phyloP scores from a whole-genome alignment of 2,797 vertebrate species.

The Hydrocynus forskahlii region DNA sequence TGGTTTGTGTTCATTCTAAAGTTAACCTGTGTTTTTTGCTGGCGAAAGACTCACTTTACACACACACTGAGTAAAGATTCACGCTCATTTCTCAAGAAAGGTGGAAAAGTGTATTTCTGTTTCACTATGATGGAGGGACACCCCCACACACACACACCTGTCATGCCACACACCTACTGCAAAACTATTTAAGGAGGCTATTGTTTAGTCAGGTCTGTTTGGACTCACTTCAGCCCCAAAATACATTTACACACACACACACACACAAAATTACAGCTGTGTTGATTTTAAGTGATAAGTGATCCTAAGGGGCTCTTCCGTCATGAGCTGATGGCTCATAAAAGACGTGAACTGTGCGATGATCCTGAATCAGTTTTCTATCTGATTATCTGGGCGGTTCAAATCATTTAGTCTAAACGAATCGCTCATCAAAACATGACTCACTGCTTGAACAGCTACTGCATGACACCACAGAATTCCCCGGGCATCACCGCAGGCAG shows the following conservation, averaged over 20 bases:
- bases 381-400: neutral
- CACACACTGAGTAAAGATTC: too few species aligned
- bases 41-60: too few species aligned
- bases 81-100: too few species aligned
- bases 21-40: neutral
- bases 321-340: neutral
- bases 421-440: neutral
- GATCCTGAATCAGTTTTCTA: neutral
- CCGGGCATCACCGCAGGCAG: too few species aligned
- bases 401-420: neutral
- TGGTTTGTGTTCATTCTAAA: too few species aligned
- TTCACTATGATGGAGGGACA: neutral
- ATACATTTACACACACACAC: neutral
- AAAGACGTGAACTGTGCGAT: neutral
- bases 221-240: neutral
- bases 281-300: too few species aligned
- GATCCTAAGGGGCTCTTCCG: neutral
- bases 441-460: neutral
- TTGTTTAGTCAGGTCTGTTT: slow-evolving; percentile 32
- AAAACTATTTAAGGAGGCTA: slow-evolving; percentile 24
- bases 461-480: too few species aligned
- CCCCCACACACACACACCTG: slow-evolving; percentile 24
- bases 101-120: neutral
- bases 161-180: slow-evolving; percentile 10
- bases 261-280: neutral